Conservation (phyloP, 2,888 invertebrate species). For the Cyclophora albipunctata region DNA sequence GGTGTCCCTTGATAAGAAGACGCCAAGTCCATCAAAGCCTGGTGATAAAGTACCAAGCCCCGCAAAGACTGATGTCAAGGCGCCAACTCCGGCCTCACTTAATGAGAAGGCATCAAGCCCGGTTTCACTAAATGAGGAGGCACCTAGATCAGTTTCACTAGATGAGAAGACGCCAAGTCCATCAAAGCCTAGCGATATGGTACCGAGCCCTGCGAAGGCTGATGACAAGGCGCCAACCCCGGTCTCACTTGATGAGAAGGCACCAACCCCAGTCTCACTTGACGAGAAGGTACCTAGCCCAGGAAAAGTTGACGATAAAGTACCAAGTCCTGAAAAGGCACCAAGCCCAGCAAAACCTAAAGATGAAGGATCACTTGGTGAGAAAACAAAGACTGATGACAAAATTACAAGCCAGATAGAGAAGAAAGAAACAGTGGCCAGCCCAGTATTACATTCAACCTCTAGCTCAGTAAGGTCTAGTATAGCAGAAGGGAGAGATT, state of each 20-base stretch:
- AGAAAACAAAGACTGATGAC: too few relatives aligned
- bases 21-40: constrained; percentile 4
- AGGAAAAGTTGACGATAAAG: constrained; percentile 2
- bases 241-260: constrained; percentile 4
- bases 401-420: too few relatives aligned
- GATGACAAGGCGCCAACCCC: constrained; percentile 1
- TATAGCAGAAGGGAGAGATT: too few relatives aligned
- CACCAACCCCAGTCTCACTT: constrained; percentile 3
- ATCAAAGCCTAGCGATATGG: constrained; percentile 4
- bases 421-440: too few relatives aligned
- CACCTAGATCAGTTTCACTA: not conserved
- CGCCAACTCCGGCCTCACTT: constrained; percentile 1
- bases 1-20: constrained; percentile 5
- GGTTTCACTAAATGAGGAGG: not conserved
- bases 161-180: constrained; percentile 12
- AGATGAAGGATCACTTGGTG: too few relatives aligned
- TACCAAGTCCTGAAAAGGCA: not conserved
- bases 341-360: constrained; percentile 2
- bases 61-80: constrained; percentile 7
- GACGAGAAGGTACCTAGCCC: not conserved
- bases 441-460: too few relatives aligned
- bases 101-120: constrained; percentile 1
- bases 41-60: not conserved
- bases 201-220: constrained; percentile 1
- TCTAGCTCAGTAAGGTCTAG: too few relatives aligned